A percentile compares a stretch with the other conserved stretches of the same genome.
Conservation (phyloP, 2,797 vertebrate genomes). For the Macropus fuliginosus region DNA sequence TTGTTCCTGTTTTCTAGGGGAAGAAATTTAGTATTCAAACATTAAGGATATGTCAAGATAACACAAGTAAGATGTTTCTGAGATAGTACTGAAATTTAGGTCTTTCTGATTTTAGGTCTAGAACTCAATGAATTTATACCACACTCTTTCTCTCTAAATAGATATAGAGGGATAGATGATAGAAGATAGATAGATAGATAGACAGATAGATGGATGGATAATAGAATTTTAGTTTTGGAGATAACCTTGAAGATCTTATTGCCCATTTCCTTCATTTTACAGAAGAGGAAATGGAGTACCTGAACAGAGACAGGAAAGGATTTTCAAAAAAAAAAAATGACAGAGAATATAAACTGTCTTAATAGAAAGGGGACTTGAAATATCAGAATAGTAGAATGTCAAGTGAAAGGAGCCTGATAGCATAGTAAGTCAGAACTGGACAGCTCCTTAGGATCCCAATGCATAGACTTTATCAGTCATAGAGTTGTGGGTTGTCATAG, state of each 20-base stretch:
- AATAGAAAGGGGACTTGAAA: neutral
- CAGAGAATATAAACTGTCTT: neutral
- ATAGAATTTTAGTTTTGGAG: neutral
- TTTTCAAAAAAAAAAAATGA: neutral
- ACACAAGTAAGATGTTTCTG: conserved; percentile 63
- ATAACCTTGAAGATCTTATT: neutral
- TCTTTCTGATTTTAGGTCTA: neutral
- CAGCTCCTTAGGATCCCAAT: neutral
- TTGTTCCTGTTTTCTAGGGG: neutral
- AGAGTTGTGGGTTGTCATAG: neutral
- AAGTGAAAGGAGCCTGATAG: neutral
- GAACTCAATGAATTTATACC: neutral
- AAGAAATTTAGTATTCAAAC: neutral
- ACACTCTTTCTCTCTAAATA: neutral
- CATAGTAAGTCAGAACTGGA: neutral
- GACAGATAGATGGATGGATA: too few relatives aligned
- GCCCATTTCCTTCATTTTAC: neutral
- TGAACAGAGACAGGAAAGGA: neutral
- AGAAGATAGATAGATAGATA: too few relatives aligned
- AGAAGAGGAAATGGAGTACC: neutral
- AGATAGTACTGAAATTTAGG: neutral
- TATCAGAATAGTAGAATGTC: neutral
- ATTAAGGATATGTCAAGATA: neutral
- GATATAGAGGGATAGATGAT: too few relatives aligned
- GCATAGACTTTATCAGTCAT: neutral